phyloP scores from a whole-genome alignment of 2,113 vertebrate genomes.

The Nycticorax nycticorax region DNA sequence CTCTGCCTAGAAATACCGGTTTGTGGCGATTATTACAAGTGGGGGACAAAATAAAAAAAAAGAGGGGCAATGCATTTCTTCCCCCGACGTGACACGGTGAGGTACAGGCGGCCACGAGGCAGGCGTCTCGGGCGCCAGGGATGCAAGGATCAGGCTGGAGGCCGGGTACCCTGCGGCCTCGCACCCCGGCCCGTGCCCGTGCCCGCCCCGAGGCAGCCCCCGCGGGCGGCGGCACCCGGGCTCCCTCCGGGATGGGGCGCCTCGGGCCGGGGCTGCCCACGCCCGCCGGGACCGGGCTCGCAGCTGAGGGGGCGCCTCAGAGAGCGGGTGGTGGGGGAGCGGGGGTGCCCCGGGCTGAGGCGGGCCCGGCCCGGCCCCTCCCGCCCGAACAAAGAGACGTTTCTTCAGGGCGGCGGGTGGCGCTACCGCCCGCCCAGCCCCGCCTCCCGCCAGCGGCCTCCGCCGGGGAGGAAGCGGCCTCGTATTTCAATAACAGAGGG shows the following conservation, averaged over 20 bases:
- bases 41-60: too few relatives aligned
- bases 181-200: fast-evolving
- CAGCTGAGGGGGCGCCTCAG: background rate
- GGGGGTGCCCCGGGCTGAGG: background rate
- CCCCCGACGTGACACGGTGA: fast-evolving
- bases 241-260: background rate
- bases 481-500: constrained; percentile 76
- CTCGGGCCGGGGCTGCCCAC: background rate
- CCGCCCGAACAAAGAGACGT: constrained; percentile 61
- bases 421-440: constrained; percentile 36
- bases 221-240: background rate
- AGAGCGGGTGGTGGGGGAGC: background rate
- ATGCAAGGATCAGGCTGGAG: fast-evolving
- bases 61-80: fast-evolving
- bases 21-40: background rate
- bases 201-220: too few relatives aligned
- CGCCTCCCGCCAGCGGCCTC: constrained; percentile 50
- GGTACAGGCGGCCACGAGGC: background rate
- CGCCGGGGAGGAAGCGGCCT: constrained; percentile 72
- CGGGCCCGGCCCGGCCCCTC: background rate
- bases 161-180: fast-evolving
- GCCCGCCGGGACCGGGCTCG: fast-evolving
- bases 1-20: background rate
- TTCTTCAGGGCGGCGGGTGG: constrained; percentile 60
- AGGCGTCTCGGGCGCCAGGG: fast-evolving